A percentile compares a stretch with the other conserved stretches of the same genome.
These are phyloP conservation scores for Pelobates cultripes DNA, from an alignment of 2,797 vertebrate species.

Conservation along the genomic window DNA sequence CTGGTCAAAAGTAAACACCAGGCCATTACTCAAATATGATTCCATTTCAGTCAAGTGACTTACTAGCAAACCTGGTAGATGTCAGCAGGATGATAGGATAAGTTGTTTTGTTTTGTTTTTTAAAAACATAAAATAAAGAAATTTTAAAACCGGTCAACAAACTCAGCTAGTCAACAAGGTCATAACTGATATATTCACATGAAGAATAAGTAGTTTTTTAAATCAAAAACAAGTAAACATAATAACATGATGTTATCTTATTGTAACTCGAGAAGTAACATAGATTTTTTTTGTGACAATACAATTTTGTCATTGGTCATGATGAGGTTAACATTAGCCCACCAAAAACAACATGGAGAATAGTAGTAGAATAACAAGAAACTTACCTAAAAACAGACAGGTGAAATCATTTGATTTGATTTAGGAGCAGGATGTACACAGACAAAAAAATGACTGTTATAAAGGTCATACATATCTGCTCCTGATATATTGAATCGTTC, in stretches of 20 bases:
- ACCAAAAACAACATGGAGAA: neutral
- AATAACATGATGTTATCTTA: too few species aligned
- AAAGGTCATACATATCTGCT: slow-evolving; percentile 62
- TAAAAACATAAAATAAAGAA: neutral
- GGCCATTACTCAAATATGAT: too few species aligned
- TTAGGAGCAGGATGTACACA: slow-evolving; percentile 49
- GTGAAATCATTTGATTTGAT: slow-evolving; percentile 52
- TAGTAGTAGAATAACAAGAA: neutral
- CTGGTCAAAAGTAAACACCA: too few species aligned
- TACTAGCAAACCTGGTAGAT: neutral
- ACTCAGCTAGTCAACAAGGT: neutral
- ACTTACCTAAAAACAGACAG: slow-evolving; percentile 25
- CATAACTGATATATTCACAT: neutral
- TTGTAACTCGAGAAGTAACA: too few species aligned
- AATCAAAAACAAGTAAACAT: too few species aligned
- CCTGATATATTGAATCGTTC: slow-evolving; percentile 69
- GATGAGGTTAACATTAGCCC: neutral
- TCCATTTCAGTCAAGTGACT: neutral
- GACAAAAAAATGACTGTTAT: slow-evolving; percentile 47
- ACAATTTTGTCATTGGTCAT: neutral
- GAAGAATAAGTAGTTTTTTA: neutral
- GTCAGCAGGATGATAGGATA: neutral
- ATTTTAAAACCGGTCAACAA: neutral
- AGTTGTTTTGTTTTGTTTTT: neutral
- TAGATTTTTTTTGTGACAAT: too few species aligned